Percentiles rank a stretch among this genome's conserved stretches.
phyloP scores from a whole-genome alignment of 2,797 vertebrate species.

The Onychomys arenicola region DNA sequence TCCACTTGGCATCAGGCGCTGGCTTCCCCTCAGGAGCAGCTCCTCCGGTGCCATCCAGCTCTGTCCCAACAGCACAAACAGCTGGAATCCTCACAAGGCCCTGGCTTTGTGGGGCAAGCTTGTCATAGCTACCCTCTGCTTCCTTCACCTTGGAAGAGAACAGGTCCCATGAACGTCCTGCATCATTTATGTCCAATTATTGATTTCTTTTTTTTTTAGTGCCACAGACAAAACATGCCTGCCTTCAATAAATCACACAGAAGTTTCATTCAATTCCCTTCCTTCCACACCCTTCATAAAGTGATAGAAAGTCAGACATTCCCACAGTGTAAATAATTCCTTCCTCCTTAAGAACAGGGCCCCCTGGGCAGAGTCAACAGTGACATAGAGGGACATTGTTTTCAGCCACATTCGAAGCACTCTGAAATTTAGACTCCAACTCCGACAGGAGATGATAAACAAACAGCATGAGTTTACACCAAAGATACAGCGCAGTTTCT shows the following conservation, averaged over 20 bases:
- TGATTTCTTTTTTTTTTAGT: neutral
- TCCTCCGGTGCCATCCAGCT: neutral
- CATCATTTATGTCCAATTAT: neutral
- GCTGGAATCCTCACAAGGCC: neutral
- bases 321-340: neutral
- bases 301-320: neutral
- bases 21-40: neutral
- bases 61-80: neutral
- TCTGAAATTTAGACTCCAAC: constrained; percentile 46
- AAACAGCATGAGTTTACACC: constrained; percentile 58
- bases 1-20: neutral
- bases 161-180: neutral
- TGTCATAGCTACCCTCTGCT: neutral
- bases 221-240: neutral
- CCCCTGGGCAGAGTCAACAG: neutral
- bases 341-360: neutral
- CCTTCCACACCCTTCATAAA: neutral
- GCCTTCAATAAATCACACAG: neutral
- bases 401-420: constrained; percentile 50
- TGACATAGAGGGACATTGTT: neutral
- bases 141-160: neutral
- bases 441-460: constrained; percentile 37
- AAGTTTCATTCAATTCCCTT: neutral
- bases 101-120: neutral
- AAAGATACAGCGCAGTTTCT: constrained; percentile 71